These are phyloP conservation scores for Diarsia dahlii DNA, from an alignment of 2,888 invertebrate species.

Conservation along the genomic window DNA sequence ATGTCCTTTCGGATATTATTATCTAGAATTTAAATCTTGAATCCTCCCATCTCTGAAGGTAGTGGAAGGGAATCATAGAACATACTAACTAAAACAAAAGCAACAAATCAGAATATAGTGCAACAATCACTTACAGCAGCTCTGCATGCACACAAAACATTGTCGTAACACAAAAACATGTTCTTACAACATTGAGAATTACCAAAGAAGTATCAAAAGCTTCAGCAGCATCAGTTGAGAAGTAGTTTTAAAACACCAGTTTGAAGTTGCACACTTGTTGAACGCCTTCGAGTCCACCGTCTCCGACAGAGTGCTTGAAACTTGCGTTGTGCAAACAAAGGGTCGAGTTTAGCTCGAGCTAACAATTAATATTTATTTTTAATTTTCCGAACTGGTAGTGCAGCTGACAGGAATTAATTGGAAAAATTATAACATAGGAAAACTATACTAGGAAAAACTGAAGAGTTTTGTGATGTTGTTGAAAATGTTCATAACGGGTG, in stretches of 20 bases:
- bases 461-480: too few species aligned
- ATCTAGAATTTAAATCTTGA: too few species aligned
- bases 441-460: too few species aligned
- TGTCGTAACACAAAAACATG: background rate
- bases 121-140: background rate
- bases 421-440: background rate
- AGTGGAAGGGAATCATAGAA: too few species aligned
- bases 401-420: background rate
- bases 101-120: background rate
- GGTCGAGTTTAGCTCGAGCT: conserved; percentile 1
- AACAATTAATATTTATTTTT: background rate
- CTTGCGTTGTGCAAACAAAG: conserved; percentile 26
- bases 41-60: too few species aligned
- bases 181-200: background rate
- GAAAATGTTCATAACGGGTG: too few species aligned
- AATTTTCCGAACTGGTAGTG: background rate
- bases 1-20: too few species aligned
- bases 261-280: conserved; percentile 58
- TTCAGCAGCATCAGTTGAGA: conserved; percentile 37
- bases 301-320: conserved; percentile 43
- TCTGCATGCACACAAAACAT: background rate
- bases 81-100: background rate
- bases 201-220: conserved; percentile 25
- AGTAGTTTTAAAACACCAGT: conserved; percentile 57
- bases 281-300: conserved; percentile 42